These are phyloP conservation scores for Platycercus adscitus DNA, from an alignment of 2,113 vertebrate genomes.

Conservation along the genomic window DNA sequence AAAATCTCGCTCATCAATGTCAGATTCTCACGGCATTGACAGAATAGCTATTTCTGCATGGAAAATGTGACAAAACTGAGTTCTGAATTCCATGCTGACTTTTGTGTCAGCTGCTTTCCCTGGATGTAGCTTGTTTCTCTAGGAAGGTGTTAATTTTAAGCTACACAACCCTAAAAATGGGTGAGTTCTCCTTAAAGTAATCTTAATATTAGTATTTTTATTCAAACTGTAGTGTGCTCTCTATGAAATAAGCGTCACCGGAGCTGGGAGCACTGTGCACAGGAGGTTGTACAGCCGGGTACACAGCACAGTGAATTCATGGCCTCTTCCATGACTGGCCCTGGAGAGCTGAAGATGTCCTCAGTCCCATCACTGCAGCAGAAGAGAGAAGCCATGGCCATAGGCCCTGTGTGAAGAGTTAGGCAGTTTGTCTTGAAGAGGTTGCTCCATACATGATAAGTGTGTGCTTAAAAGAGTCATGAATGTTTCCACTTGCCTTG, in stretches of 20 bases:
- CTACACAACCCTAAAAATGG: neutral
- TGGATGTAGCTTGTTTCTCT: neutral
- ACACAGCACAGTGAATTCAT: neutral
- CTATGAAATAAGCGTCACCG: neutral
- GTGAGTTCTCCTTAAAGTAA: neutral
- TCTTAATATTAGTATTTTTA: neutral
- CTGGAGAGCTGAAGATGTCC: neutral
- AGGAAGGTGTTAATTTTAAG: conserved; percentile 9
- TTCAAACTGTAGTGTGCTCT: neutral
- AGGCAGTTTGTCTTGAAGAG: neutral
- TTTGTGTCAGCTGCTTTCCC: neutral
- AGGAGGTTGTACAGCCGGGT: neutral
- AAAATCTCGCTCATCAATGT: conserved; percentile 52
- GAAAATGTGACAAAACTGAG: conserved; percentile 35
- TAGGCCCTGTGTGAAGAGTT: neutral
- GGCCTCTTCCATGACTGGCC: neutral
- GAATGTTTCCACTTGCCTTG: neutral
- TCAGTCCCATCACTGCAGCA: neutral
- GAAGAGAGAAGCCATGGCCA: neutral
- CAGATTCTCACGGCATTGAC: conserved; percentile 41
- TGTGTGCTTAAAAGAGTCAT: neutral
- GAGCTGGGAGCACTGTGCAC: neutral
- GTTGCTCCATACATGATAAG: neutral
- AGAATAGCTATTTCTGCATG: conserved; percentile 46
- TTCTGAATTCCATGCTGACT: neutral